Evolutionary conservation across 2,113 vertebrate species (phyloP), one percentile per base, ranked within the genome.

Genomic region (Xiphophorus hellerii): DNA sequence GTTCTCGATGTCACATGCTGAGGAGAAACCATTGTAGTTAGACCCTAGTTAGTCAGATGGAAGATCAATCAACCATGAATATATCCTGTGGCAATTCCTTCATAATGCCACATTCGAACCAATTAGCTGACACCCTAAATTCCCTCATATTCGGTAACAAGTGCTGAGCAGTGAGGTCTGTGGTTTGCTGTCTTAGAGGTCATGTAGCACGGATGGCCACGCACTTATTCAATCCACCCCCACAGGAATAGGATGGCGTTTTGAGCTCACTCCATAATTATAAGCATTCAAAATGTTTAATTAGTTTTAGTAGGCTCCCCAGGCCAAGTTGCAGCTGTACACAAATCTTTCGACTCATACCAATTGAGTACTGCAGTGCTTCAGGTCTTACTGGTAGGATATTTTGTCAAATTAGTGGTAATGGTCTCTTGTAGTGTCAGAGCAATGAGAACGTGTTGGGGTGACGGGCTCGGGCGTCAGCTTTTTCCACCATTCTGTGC

Each of bases 261-360:
- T 92, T 86, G 66, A 88, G 84, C 90, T 92, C 82, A 74, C 86
- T 80, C 77, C 74, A 82, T 93, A 89, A 92, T 94, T 90, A 90
- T 84, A 88, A 93, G 92, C 91, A 89, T 88, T 86, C 83, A 81
- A 92, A 91, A 92, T 91, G 81, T 88, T 89, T 93, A 93, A 94
- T 94, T 93, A 92, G 87, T 81, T 90, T 81, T 77, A 76, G 66
- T 42, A 74, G 74, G 74, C 76, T 80, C 93, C 88, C 29, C 67
- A 8, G 92, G 90, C 87, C 73, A 80, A 88, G 67, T 84, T 71
- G 82, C 82, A 74, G 83, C 85, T 75, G 72, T 81, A 78, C 82
- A 65, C 82, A 88, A 71, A 89, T 88, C 81, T 78, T 65, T 84
- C 3, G 0, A 60, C 81, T 88, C 86, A 33, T 82, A 78, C 91